Evolutionary conservation across 2,888 invertebrate genomes (phyloP).

Genomic region (Pilophorus perplexus): DNA sequence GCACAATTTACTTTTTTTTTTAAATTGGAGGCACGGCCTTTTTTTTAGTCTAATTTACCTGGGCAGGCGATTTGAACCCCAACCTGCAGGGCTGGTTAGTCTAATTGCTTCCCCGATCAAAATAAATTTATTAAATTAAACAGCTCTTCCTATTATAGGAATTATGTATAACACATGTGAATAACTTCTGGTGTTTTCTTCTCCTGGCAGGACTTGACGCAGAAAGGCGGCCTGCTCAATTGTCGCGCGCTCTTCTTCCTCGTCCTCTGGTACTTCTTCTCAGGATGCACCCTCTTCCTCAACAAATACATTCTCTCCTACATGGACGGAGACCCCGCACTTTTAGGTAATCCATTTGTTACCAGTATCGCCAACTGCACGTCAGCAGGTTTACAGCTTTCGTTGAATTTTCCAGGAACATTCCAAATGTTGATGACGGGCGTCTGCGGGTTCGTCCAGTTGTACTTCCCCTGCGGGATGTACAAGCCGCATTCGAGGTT

Average conservation of each 20-base stretch:
- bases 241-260: slow-evolving; percentile 62
- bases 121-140: too few relatives aligned
- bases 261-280: slow-evolving; percentile 72
- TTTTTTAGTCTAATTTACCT: too few relatives aligned
- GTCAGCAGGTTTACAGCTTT: too few relatives aligned
- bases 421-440: slow-evolving; percentile 75
- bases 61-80: too few relatives aligned
- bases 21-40: too few relatives aligned
- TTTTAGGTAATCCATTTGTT: slow-evolving; percentile 72
- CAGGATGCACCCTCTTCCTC: slow-evolving; percentile 71
- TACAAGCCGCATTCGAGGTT: slow-evolving; percentile 61
- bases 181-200: too few relatives aligned
- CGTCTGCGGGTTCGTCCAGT: slow-evolving; percentile 69
- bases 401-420: slow-evolving; percentile 61
- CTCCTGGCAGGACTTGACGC: slow-evolving; percentile 23
- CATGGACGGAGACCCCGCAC: slow-evolving; percentile 68
- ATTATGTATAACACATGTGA: too few relatives aligned
- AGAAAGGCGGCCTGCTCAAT: slow-evolving; percentile 57
- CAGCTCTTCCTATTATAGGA: too few relatives aligned
- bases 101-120: too few relatives aligned
- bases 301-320: slow-evolving; percentile 75
- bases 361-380: too few relatives aligned
- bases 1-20: too few relatives aligned
- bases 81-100: too few relatives aligned
- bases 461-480: slow-evolving; percentile 72